Evolutionary conservation across 2,888 invertebrate species (phyloP).

Genomic region (Schizaphis graminum): DNA sequence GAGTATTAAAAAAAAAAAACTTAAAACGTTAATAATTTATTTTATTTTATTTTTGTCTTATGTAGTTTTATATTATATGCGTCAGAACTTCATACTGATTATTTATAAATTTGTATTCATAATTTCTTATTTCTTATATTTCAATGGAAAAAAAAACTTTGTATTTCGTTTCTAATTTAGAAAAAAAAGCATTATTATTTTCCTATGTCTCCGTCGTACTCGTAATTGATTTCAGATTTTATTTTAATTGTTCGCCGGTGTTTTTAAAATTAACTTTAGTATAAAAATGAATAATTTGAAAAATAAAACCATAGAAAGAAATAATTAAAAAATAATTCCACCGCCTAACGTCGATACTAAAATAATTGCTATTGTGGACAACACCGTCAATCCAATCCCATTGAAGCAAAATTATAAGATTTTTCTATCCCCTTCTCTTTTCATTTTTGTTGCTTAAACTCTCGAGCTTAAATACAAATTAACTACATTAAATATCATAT

Average conservation of each 20-base stretch:
- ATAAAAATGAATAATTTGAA: not conserved
- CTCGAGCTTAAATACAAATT: not conserved
- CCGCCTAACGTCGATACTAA: not conserved
- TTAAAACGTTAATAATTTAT: not conserved
- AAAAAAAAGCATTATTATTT: conserved; percentile 30
- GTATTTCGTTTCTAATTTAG: conserved; percentile 32
- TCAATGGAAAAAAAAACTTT: not conserved
- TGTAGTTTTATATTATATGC: not conserved
- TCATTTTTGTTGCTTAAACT: not conserved
- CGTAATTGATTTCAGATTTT: conserved; percentile 57
- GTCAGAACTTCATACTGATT: not conserved
- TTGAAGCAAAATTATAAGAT: not conserved
- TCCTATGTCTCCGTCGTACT: not conserved
- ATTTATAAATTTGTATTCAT: conserved; percentile 35
- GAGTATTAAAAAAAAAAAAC: not conserved
- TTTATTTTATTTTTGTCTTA: not conserved
- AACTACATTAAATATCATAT: not conserved
- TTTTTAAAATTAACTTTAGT: conserved; percentile 5
- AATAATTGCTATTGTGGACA: not conserved
- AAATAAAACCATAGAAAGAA: conserved; percentile 8
- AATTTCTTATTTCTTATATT: conserved; percentile 11
- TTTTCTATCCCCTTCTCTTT: not conserved
- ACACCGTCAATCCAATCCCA: not conserved
- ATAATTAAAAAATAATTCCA: conserved; percentile 38
- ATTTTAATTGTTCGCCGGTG: conserved; percentile 40